These are phyloP conservation scores for Hybognathus amarus DNA, from an alignment of 2,797 vertebrate species.

Conservation along the genomic window DNA sequence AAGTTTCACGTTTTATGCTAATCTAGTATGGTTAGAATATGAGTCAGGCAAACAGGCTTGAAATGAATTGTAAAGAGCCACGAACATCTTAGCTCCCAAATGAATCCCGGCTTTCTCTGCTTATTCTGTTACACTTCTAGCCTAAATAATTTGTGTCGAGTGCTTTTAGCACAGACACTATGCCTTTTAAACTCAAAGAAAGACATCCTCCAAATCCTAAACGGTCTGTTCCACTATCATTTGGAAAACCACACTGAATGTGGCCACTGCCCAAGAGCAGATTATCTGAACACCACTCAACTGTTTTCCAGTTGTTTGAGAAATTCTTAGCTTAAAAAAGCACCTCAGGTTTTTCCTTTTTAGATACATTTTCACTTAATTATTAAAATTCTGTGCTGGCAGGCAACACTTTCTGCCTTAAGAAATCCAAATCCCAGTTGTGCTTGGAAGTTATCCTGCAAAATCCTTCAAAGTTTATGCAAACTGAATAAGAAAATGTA, in stretches of 20 bases:
- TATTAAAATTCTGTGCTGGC: constrained; percentile 25
- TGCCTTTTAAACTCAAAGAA: constrained; percentile 3
- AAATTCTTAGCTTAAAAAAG: constrained; percentile 43
- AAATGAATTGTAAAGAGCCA: not conserved
- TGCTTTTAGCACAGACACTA: constrained; percentile 19
- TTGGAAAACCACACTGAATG: not conserved
- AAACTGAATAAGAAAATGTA: not conserved
- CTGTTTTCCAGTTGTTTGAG: constrained; percentile 30
- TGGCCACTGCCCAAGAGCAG: constrained; percentile 23
- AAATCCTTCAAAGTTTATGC: constrained; percentile 12
- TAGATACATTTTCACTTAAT: constrained; percentile 40
- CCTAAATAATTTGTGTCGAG: constrained; percentile 34
- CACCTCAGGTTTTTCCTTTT: constrained; percentile 29
- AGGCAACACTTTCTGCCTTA: constrained; percentile 20
- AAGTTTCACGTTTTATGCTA: constrained; percentile 19
- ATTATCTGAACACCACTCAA: constrained; percentile 41
- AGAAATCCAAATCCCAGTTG: constrained; percentile 33
- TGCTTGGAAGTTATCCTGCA: not conserved
- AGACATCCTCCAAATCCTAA: constrained; percentile 36
- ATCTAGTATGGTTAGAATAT: constrained; percentile 18
- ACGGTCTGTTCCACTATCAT: constrained; percentile 30
- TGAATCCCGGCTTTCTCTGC: constrained; percentile 11
- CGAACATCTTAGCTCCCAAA: constrained; percentile 8
- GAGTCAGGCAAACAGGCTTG: not conserved
- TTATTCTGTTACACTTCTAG: constrained; percentile 3